Base-by-base conservation (phyloP, 2,888 invertebrate species). In the Plusia festucae region DNA sequence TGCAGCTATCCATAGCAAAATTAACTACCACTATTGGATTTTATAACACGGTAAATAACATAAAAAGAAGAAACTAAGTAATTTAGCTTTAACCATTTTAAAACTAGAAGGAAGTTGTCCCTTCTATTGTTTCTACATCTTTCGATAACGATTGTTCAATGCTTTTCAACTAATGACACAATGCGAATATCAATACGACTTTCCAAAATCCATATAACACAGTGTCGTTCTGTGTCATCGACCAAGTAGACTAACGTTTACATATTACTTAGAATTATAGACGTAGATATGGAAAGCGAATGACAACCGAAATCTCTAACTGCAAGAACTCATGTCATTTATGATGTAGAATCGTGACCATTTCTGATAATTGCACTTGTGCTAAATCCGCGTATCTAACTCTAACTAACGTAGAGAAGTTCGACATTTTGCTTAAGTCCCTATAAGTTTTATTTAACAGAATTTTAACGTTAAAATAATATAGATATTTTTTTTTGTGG, bases 291-390 rank as follows among this genome's bases (percentile, higher is more conserved):
- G 49, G 73, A 66, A 52, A 24, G 74, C 65, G 67, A 79, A 73
- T 79, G 83, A 82, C 84, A 86, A 83, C 85, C 84, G 83, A 82
- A 83, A 81, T 72, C 75, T 60, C 76, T 75, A 83, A 74, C 78
- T 73, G 71, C 67, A 70, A 75, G 78, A 82, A 86, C 87, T 87
- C 85, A 87, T 85, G 65, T 78, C 64, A 63, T 59, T 53, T 80
- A 85, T 78, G 86, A 86, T 73, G 9, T 40, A 61, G 72, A 76
- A 71, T 82, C 82, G 84, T 83, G 81, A 79, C 80, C 78, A 68
- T 83, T 82, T 80, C 68, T 63, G 78, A 76, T 69, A 78, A 78
- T 80, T 74, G 69, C 53, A 53, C 53, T 78, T 81, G 74, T 11
- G 20, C 46, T 49, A 9, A 20, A 40, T 40, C n/a, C 40, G n/a